Conservation (phyloP, 2,113 vertebrate species). For the Cyprinodon tularosa region DNA sequence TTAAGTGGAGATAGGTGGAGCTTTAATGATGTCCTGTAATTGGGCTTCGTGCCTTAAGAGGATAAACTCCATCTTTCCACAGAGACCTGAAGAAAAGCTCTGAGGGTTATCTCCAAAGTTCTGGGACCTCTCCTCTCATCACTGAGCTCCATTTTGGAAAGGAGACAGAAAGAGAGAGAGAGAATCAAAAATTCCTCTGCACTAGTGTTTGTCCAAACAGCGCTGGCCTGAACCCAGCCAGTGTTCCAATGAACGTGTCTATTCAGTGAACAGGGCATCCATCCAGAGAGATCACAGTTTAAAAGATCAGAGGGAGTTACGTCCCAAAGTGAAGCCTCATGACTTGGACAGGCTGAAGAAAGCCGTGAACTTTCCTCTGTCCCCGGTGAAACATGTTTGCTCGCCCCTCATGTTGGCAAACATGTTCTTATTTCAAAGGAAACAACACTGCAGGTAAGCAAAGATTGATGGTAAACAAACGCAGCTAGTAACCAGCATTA, state of each 20-base stretch:
- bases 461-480: no score
- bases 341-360: slow-evolving; percentile 39
- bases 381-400: not conserved
- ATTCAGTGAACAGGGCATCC: slow-evolving; percentile 68
- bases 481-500: no score
- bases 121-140: slow-evolving; percentile 49
- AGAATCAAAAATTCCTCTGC: slow-evolving; percentile 66
- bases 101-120: slow-evolving; percentile 64
- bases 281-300: slow-evolving; percentile 70
- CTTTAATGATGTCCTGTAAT: slow-evolving; percentile 62
- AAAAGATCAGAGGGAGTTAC: slow-evolving; percentile 62
- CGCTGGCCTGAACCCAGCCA: slow-evolving; percentile 61
- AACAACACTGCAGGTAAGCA: not conserved
- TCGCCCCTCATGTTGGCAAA: slow-evolving; percentile 10
- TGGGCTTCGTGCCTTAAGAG: slow-evolving; percentile 55
- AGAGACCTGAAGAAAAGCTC: slow-evolving; percentile 49
- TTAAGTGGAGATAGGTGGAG: slow-evolving; percentile 48
- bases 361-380: slow-evolving; percentile 18
- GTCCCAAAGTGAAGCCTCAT: slow-evolving; percentile 56
- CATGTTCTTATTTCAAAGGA: not conserved
- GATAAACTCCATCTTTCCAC: slow-evolving; percentile 58
- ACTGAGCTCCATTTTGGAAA: slow-evolving; percentile 40
- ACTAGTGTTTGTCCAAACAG: slow-evolving; percentile 72
- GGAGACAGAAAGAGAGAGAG: slow-evolving; percentile 16
- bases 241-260: slow-evolving; percentile 65